Conservation (phyloP, 2,113 vertebrate species). For the Thalassarche chlororhynchos region DNA sequence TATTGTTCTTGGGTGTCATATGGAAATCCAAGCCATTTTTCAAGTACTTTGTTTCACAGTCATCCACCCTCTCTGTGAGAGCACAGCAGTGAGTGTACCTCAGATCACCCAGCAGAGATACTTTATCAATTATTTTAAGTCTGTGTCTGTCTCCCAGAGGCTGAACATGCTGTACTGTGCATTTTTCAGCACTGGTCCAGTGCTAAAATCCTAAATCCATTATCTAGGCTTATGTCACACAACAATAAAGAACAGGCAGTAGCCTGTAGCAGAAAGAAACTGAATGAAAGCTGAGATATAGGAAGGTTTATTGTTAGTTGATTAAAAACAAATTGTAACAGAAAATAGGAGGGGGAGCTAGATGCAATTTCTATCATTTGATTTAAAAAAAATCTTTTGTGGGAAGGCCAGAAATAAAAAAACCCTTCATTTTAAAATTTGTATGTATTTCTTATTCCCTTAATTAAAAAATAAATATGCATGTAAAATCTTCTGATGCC, state of each 20-base stretch:
- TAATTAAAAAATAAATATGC: constrained; percentile 13
- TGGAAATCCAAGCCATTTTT: constrained; percentile 73
- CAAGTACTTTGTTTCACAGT: constrained; percentile 59
- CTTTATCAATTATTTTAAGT: constrained; percentile 62
- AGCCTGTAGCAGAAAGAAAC: not conserved
- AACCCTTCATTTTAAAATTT: not conserved
- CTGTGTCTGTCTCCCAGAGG: constrained; percentile 10
- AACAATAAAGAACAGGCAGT: not conserved
- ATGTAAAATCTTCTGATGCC: not conserved
- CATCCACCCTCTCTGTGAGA: not conserved
- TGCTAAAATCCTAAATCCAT: constrained; percentile 30
- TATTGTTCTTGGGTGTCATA: constrained; percentile 72
- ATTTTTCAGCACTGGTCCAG: constrained; percentile 1
- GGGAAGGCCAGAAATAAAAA: not conserved
- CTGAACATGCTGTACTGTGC: not conserved
- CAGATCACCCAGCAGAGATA: constrained; percentile 40
- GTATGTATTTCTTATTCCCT: not conserved
- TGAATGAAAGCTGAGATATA: not conserved
- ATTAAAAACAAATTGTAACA: not conserved
- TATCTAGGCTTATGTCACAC: not conserved
- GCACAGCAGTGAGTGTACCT: not conserved
- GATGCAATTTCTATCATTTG: not conserved
- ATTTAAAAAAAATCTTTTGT: not conserved
- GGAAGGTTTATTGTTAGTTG: not conserved
- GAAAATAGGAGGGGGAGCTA: not conserved